Percentiles rank a stretch among this genome's conserved stretches.
Conservation (phyloP, 2,797 vertebrate species). For the Sphaeramia orbicularis region DNA sequence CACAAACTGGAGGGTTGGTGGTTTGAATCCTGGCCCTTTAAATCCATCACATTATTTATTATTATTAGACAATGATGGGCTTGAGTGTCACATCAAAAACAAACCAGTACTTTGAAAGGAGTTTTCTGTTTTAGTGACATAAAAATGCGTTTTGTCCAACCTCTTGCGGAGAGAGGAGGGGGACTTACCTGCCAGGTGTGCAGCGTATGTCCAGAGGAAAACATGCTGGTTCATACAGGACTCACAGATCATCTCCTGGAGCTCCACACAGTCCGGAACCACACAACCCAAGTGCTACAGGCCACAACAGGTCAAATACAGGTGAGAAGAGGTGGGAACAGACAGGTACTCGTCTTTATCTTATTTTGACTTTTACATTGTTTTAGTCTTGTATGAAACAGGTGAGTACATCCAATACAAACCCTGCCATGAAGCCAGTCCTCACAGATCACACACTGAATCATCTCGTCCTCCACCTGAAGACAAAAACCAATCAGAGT, state of each 20-base stretch:
- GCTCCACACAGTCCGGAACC: conserved; percentile 92
- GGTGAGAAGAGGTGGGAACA: neutral
- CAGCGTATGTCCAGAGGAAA: conserved; percentile 92
- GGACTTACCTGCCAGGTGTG: conserved; percentile 86
- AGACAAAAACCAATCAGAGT: conserved; percentile 21
- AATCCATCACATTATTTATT: too few relatives aligned
- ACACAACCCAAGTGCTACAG: conserved; percentile 91
- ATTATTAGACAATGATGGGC: too few relatives aligned
- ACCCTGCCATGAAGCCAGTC: conserved; percentile 99
- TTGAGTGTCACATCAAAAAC: too few relatives aligned
- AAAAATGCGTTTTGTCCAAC: too few relatives aligned
- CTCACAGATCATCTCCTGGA: conserved; percentile 97
- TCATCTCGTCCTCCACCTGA: conserved; percentile 97
- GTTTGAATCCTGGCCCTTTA: too few relatives aligned
- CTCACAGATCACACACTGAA: conserved; percentile 97
- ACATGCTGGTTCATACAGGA: conserved; percentile 90
- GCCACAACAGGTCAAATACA: neutral
- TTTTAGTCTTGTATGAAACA: neutral
- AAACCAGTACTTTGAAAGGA: too few relatives aligned
- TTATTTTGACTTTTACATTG: too few relatives aligned
- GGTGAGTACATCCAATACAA: conserved; percentile 67
- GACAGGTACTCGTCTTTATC: too few relatives aligned
- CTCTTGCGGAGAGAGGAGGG: too few relatives aligned
- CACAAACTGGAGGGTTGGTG: too few relatives aligned
- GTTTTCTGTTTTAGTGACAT: too few relatives aligned